Conservation (phyloP, 2,888 invertebrate genomes). For the Urechis unicinctus region DNA sequence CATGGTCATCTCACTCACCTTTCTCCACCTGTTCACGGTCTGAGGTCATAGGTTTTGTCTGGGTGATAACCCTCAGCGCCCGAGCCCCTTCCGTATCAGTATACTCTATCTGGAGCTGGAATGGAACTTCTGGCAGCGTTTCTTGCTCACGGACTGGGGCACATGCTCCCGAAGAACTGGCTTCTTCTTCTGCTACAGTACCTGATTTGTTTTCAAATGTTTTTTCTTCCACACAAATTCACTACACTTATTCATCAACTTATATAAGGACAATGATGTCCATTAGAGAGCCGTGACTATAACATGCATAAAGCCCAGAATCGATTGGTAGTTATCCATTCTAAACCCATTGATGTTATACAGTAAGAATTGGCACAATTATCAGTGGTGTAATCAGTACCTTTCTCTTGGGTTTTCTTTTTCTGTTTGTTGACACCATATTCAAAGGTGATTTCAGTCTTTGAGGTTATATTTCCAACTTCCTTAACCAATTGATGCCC, state of each 20-base stretch:
- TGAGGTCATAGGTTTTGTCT: conserved; percentile 33
- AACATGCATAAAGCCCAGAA: too few species aligned
- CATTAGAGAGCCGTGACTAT: too few species aligned
- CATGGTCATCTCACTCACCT: conserved; percentile 23
- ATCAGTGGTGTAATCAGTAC: too few species aligned
- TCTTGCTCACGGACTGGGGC: neutral
- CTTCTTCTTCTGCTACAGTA: neutral
- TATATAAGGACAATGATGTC: too few species aligned
- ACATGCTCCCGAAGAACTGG: neutral
- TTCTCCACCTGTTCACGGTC: conserved; percentile 35
- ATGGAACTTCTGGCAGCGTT: conserved; percentile 28
- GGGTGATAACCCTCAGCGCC: conserved; percentile 39
- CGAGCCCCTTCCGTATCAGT: conserved; percentile 41
- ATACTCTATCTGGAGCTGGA: conserved; percentile 43
- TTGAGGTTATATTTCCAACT: conserved; percentile 37
- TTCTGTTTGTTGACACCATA: conserved; percentile 28
- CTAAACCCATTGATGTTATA: too few species aligned
- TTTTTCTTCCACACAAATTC: neutral
- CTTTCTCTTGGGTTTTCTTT: conserved; percentile 1
- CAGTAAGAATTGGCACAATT: too few species aligned
- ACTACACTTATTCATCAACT: too few species aligned
- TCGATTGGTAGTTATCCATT: too few species aligned
- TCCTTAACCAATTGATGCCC: conserved; percentile 24
- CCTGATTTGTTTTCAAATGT: neutral
- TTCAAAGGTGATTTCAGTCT: conserved; percentile 40